Base-by-base conservation (phyloP, 2,888 invertebrate genomes). In the Augiades crinisus region DNA sequence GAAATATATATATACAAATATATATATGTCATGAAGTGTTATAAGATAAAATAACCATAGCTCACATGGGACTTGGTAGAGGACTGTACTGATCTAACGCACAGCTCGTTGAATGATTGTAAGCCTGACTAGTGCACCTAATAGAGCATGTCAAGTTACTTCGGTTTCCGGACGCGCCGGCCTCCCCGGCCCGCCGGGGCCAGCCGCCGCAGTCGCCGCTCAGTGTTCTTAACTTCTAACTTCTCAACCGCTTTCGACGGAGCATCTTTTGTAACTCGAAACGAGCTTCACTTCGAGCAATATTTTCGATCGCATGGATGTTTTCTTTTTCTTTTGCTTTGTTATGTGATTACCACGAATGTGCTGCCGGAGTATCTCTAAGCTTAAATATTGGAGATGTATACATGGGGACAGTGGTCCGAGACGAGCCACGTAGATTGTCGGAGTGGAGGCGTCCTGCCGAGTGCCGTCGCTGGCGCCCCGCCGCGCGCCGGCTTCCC, bases 311-410 rank as follows among this genome's bases (percentile, higher is more conserved):
- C 81, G 87, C 87, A 87, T 89, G 89, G 71, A 69, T 85, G 86
- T 86, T 85, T 81, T 86, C 70, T 83, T 85, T 85, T 87, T 79
- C 86, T 88, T 88, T 89, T 89, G 89, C 89, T 89, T 89, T 89
- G 89, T 89, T 89, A 84, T 75, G 84, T 85, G 81, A 76, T 76
- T 72, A 81, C 77, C 74, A 75, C 72, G 73, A 74, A 70, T 76
- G 75, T 75, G 82, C 81, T 76, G 81, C 78, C 76, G 81, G 81
- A 79, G 74, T 75, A 75, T 72, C 67, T 72, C 68, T 75, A 75
- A 69, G 78, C 77, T 76, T 74, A 66, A 68, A 67, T 70, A 68
- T 70, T 72, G 75, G 73, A 75, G 75, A 63, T 61, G 64, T 64
- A 63, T 64, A 60, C 54, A 61, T 66, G 77, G 78, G 78, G 77